phyloP scores from a whole-genome alignment of 2,888 invertebrate species.

The Ophion costatus region DNA sequence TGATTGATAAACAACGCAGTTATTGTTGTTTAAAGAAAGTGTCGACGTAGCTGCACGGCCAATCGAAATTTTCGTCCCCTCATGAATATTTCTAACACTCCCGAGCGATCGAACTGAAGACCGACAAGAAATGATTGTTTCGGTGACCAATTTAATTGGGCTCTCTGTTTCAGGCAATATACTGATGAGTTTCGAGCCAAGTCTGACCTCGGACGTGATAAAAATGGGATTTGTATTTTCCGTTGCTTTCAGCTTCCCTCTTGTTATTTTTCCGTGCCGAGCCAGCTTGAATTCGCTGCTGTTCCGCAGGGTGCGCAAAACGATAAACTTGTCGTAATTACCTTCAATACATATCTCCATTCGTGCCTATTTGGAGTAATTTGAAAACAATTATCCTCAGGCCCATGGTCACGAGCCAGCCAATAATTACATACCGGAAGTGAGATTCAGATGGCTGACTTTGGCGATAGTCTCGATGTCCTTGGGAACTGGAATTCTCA shows the following conservation, averaged over 20 bases:
- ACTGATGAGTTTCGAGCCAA: slow-evolving; percentile 92
- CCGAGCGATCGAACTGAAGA: too few species aligned
- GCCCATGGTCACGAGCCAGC: slow-evolving; percentile 88
- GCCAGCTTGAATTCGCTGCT: slow-evolving; percentile 96
- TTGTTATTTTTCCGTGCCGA: slow-evolving; percentile 98
- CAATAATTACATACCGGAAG: slow-evolving; percentile 91
- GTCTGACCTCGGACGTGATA: slow-evolving; percentile 93
- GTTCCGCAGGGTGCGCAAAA: slow-evolving; percentile 83
- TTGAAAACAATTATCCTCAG: slow-evolving; percentile 80
- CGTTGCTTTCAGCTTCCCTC: slow-evolving; percentile 97
- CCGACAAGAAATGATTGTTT: neutral
- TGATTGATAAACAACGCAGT: too few species aligned
- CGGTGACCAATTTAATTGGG: neutral
- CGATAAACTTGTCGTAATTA: neutral
- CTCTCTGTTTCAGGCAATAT: slow-evolving; percentile 90
- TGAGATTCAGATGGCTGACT: slow-evolving; percentile 93
- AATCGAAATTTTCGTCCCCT: too few species aligned
- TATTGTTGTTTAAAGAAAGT: too few species aligned
- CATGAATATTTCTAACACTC: too few species aligned
- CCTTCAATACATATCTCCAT: neutral
- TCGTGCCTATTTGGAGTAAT: neutral
- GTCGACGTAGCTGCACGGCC: too few species aligned
- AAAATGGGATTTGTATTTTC: slow-evolving; percentile 98
- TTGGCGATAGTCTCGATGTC: slow-evolving; percentile 90
- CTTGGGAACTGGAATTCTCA: slow-evolving; percentile 91